These are phyloP conservation scores for Goniozus legneri DNA, from an alignment of 1,140 invertebrate genomes.

Conservation along the genomic window DNA sequence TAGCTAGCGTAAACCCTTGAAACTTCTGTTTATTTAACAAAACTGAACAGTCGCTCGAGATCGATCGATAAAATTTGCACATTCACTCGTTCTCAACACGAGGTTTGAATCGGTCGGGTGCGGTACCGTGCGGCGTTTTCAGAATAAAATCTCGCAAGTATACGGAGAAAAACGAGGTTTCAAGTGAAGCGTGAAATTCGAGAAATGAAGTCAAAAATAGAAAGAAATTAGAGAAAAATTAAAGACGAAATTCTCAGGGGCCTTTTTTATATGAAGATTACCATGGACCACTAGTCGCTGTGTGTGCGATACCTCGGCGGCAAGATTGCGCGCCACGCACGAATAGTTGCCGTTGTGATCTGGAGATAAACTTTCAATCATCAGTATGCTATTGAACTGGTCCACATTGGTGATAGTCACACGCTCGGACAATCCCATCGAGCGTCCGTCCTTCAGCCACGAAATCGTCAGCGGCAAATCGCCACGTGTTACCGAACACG, in stretches of 20 bases:
- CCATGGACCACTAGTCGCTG: constrained; percentile 77
- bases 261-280: constrained; percentile 62
- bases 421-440: constrained; percentile 61
- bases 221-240: constrained; percentile 1
- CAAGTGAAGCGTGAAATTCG: constrained; percentile 23
- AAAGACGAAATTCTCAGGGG: too few relatives aligned
- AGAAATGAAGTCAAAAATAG: constrained; percentile 17
- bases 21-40: too few relatives aligned
- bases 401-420: constrained; percentile 70
- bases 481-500: constrained; percentile 75
- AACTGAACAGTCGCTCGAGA: too few relatives aligned
- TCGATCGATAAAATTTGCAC: too few relatives aligned
- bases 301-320: constrained; percentile 69
- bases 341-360: constrained; percentile 76
- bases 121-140: too few relatives aligned
- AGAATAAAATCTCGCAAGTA: too few relatives aligned
- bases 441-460: constrained; percentile 73
- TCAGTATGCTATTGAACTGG: constrained; percentile 74
- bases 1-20: too few relatives aligned
- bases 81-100: too few relatives aligned
- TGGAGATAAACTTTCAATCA: constrained; percentile 73
- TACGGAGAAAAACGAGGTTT: too few relatives aligned
- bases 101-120: too few relatives aligned
- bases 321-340: constrained; percentile 69
- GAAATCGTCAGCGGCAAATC: constrained; percentile 71